Evolutionary conservation across 2,797 vertebrate species (phyloP), one percentile per base, ranked within the genome.

Genomic region (Luscinia megarhynchos): DNA sequence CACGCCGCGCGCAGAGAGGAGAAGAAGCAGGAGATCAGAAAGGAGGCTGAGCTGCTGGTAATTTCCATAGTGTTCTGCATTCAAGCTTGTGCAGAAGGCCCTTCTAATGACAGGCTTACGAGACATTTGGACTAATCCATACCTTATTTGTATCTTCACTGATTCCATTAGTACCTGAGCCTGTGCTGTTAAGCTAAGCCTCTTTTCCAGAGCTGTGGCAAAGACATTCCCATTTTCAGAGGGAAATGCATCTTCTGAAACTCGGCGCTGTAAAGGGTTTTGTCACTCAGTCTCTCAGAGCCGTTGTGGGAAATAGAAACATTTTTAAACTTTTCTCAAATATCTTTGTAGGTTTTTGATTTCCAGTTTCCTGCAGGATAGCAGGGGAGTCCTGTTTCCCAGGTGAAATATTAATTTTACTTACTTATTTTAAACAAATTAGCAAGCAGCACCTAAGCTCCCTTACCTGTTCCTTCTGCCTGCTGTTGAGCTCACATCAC

Each of bases 21-120:
- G 21, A 91, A 38, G 1, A 97, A 78, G 87, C 69, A 72, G 67
- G 97, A 98, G 84, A 98, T 98, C 67, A 97, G 98, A 32, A 98
- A 99, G 88, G 98, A 99, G 88, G 98, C 98, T 1, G 87, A 62
- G 23, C 63, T 98, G 43, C 85, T 98, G 98, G 99, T 99, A 96
- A 82, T 92, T 74, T 54, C 46, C 61, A 1, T 1, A 15, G 34
- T 2, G 6, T 45, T 70, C 59, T 79, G 46, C 9, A 18, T 30
- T 53, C 55, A 17, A 43, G 1, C 19, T 40, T 51, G 14, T 46
- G 4, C 38, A 16, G 50, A 67, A 72, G 58, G 73, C 43, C n/a
- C 36, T 57, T 32, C 64, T 83, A 34, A 50, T 34, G 81, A 54
- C 4, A 54, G 80, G 63, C 68, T 96, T 89, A 66, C 17, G 7